Conservation (phyloP, 2,888 invertebrate genomes). For the Cephalotes varians region DNA sequence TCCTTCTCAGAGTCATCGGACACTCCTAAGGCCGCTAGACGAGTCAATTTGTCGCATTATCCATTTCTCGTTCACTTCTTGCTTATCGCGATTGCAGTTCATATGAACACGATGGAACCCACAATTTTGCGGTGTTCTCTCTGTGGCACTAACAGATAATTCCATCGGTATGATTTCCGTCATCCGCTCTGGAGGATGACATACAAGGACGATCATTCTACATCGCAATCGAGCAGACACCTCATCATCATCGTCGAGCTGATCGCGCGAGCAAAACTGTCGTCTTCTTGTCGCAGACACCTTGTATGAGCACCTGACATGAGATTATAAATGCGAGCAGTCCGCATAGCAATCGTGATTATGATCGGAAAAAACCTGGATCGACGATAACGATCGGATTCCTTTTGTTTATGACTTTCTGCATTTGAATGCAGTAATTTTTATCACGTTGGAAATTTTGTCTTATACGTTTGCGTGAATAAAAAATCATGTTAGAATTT, state of each 20-base stretch:
- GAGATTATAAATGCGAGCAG: conserved; percentile 69
- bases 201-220: conserved; percentile 74
- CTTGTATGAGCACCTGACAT: conserved; percentile 50
- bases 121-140: conserved; percentile 29
- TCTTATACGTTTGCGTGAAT: background rate
- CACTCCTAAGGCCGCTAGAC: background rate
- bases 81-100: conserved; percentile 19
- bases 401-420: conserved; percentile 40
- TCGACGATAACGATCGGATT: conserved; percentile 1
- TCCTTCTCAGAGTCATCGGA: background rate
- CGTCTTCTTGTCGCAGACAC: conserved; percentile 40
- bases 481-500: background rate
- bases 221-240: conserved; percentile 24
- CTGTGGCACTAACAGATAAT: conserved; percentile 29
- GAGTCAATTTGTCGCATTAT: conserved; percentile 38
- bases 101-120: conserved; percentile 3
- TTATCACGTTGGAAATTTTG: background rate
- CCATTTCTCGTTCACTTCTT: background rate
- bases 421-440: conserved; percentile 29
- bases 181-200: conserved; percentile 59
- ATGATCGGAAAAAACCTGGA: conserved; percentile 58
- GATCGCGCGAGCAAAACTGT: conserved; percentile 42
- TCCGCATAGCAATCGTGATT: conserved; percentile 69
- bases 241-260: conserved; percentile 34
- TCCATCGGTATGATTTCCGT: conserved; percentile 9